Evolutionary conservation across 2,888 invertebrate genomes (phyloP), one percentile per base, ranked within the genome.

Genomic region (Drosophila greeni): DNA sequence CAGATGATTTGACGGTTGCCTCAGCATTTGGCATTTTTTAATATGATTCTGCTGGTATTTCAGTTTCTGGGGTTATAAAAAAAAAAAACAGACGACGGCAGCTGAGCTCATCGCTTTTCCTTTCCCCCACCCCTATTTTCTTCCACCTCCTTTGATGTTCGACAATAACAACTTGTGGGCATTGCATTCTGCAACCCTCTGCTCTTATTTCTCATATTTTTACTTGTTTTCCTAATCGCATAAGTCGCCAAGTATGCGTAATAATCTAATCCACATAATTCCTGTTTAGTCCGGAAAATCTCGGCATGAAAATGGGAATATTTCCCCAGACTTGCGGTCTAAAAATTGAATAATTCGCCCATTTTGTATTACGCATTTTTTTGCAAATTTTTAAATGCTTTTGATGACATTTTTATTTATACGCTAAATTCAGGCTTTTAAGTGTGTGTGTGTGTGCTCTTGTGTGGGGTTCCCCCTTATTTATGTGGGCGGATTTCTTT

Each of bases 211-310:
- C 57, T 66, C n/a, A n/a, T n/a, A n/a, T n/a, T 61, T 57, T 69
- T 48, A 62, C 48, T 78, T 51, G 53, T 68, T 33, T 69, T 43
- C 51, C 54, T 82, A 84, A 85, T 85, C 85, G 80, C 76, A 78
- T 85, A 82, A 84, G 70, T 85, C 71, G 81, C 56, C 69, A 75
- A 75, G 82, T 76, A 82, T 85, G 81, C 85, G 85, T 82, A 82
- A 82, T 84, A 82, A 82, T 82, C 84, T 78, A 82, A 84, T 79
- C 85, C 77, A 70, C 77, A 76, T 82, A 85, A 84, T 78, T 64
- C 66, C 64, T 53, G n/a, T 14, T 20, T 20, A 37, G 20, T 56
- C 62, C 64, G 66, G 74, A 73, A 72, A 70, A 82, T 79, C 79
- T 69, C 62, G 39, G 47, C 76, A 55, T 37, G 61, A 51, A 66